Evolutionary conservation across 2,797 vertebrate genomes (phyloP).

Genomic region (Poeciliopsis gracilis): DNA sequence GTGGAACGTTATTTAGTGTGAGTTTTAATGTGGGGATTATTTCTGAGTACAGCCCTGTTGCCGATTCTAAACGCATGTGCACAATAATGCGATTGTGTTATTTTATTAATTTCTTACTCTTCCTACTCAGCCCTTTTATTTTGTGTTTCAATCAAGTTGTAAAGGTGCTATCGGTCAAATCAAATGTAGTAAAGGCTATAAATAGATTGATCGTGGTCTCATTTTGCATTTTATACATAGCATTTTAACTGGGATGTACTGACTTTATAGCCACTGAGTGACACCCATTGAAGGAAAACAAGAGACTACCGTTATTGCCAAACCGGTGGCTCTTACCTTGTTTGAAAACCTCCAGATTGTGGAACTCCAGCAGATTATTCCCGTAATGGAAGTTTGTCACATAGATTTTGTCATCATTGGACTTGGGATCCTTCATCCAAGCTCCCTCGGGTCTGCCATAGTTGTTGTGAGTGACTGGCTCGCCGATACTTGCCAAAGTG

Average conservation of each 20-base stretch:
- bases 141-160: neutral
- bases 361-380: constrained; percentile 94
- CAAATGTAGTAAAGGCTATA: neutral
- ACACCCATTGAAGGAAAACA: neutral
- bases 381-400: constrained; percentile 96
- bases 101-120: neutral
- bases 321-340: constrained; percentile 81
- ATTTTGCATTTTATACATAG: neutral
- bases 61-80: neutral
- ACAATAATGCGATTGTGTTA: neutral
- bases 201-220: neutral
- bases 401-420: constrained; percentile 89
- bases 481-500: constrained; percentile 93
- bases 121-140: neutral
- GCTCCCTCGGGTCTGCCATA: constrained; percentile 93
- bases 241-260: neutral
- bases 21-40: neutral
- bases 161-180: neutral
- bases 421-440: constrained; percentile 98
- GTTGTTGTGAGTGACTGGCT: constrained; percentile 92
- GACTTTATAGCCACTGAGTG: neutral
- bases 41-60: neutral
- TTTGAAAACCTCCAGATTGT: constrained; percentile 93
- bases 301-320: neutral
- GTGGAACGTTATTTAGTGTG: neutral